Conservation (phyloP, 2,797 vertebrate species). For the Sebastes miniatus region DNA sequence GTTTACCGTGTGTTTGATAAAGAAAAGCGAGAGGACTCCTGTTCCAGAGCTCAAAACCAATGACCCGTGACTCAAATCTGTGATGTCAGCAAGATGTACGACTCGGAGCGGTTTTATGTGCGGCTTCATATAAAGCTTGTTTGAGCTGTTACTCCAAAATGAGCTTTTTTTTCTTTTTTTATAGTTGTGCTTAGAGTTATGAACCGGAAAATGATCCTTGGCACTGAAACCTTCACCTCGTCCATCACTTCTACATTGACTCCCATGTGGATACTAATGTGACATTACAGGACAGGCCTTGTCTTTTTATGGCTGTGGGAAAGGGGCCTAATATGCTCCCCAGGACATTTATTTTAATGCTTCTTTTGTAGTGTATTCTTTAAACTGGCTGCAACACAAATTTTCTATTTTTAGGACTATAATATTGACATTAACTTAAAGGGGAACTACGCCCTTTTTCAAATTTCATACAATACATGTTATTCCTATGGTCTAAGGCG, state of each 20-base stretch:
- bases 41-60: constrained; percentile 14
- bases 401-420: constrained; percentile 13
- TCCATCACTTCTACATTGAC: constrained; percentile 57
- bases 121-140: constrained; percentile 28
- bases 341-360: not conserved
- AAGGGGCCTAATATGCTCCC: not conserved
- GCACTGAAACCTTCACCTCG: constrained; percentile 34
- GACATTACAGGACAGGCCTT: constrained; percentile 3
- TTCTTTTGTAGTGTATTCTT: not conserved
- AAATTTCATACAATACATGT: too few relatives aligned
- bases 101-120: constrained; percentile 17
- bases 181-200: constrained; percentile 35
- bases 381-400: not conserved
- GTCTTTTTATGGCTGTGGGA: not conserved
- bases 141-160: constrained; percentile 37
- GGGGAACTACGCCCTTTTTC: too few relatives aligned
- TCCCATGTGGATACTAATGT: constrained; percentile 33
- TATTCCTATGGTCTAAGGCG: too few relatives aligned
- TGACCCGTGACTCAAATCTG: constrained; percentile 34
- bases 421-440: constrained; percentile 17
- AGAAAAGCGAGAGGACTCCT: not conserved
- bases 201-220: constrained; percentile 43
- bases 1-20: constrained; percentile 24
- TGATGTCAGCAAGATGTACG: constrained; percentile 30
- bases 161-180: constrained; percentile 9